Evolutionary conservation across 2,113 vertebrate genomes (phyloP).

Genomic region (Martes martes): DNA sequence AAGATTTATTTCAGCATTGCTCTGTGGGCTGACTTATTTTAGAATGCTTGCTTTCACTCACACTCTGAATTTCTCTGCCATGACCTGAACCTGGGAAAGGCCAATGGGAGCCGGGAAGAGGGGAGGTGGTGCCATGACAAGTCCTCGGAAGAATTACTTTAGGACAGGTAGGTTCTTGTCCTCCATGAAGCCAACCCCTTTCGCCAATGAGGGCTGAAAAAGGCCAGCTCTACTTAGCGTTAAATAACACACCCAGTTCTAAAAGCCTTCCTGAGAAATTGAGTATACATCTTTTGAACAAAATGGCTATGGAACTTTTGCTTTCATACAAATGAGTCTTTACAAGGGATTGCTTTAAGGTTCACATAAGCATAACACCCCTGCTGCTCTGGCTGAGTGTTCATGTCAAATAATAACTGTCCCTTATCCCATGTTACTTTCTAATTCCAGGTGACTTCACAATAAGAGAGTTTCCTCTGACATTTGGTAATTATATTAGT

Average conservation of each 20-base stretch:
- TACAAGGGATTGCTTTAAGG: background rate
- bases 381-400: background rate
- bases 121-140: background rate
- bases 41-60: background rate
- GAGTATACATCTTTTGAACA: background rate
- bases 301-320: background rate
- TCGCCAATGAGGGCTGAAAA: background rate
- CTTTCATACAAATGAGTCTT: background rate
- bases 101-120: background rate
- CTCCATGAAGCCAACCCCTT: background rate
- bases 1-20: background rate
- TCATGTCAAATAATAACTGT: background rate
- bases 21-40: background rate
- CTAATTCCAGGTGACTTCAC: background rate
- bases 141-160: background rate
- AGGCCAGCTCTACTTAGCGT: background rate
- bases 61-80: background rate
- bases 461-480: background rate
- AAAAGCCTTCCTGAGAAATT: background rate
- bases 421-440: background rate
- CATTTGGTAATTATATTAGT: background rate
- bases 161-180: slow-evolving; percentile 41
- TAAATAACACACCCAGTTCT: background rate
- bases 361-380: background rate
- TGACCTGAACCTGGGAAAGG: background rate